Base-by-base conservation (phyloP, 1,140 invertebrate genomes). In the Plectrocnemia conspersa region DNA sequence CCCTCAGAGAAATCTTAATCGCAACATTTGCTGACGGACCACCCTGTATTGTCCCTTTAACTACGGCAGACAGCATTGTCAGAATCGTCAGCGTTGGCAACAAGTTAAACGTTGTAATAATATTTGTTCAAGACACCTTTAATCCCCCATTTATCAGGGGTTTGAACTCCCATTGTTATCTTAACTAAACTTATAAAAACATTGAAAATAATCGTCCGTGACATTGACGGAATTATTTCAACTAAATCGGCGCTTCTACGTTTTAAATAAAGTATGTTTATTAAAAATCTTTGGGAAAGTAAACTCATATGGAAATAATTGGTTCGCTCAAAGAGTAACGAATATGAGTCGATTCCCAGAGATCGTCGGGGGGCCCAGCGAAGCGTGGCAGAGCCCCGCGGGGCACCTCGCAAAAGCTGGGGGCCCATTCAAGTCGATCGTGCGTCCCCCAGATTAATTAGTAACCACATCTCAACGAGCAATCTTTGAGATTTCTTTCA, bases 41-140 rank as follows among this genome's bases (percentile, higher is more conserved):
- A n/a, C n/a, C n/a, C n/a, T n/a, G n/a, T n/a, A n/a, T n/a, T n/a
- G n/a, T n/a, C n/a, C n/a, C n/a, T n/a, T n/a, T n/a, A n/a, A n/a
- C n/a, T n/a, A n/a, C n/a, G n/a, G n/a, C n/a, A n/a, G n/a, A n/a
- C n/a, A n/a, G n/a, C n/a, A n/a, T n/a, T n/a, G n/a, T 13, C 19
- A 36, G 35, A 18, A 18, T 13, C 35, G 4, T 36, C 35, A 13
- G 36, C 15, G 15, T 40, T 7, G 27, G 16, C 33, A 50, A 50
- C 47, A 52, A 52, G 50, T 52, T 52, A 33, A 42, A 52, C 41
- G 38, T 19, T 53, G 53, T 45, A 59, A 59, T 52, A 59, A 59
- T 55, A 59, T 59, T 59, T 55, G 53, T 52, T 55, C 27, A 52
- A 59, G 58, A 36, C 52, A 55, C 58, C 53, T 59, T 44, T 59